Percentiles rank a stretch among this genome's conserved stretches.
Evolutionary conservation across 2,113 vertebrate species (phyloP).

Genomic region (Calonectris borealis): DNA sequence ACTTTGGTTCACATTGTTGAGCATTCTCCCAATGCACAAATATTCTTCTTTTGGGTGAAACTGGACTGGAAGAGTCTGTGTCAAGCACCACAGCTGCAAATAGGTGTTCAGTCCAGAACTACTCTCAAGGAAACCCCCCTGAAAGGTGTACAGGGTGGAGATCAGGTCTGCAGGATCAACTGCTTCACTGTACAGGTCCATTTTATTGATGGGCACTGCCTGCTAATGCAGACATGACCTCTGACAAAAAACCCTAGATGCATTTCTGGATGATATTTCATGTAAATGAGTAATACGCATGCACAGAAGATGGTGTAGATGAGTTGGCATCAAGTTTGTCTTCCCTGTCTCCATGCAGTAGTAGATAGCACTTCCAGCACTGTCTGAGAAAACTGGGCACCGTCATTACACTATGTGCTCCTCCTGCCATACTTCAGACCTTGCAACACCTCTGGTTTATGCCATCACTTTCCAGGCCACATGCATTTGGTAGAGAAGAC

Average conservation of each 20-base stretch:
- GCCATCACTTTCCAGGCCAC: background rate
- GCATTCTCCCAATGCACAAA: background rate
- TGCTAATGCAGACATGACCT: background rate
- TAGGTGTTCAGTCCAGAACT: background rate
- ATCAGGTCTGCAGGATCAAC: background rate
- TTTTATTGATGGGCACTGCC: background rate
- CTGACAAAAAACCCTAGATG: background rate
- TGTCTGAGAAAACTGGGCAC: background rate
- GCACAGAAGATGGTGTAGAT: background rate
- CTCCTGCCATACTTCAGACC: background rate
- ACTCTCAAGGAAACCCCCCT: background rate
- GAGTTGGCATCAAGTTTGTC: background rate
- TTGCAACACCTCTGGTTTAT: background rate
- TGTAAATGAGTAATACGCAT: background rate
- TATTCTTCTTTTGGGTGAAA: background rate
- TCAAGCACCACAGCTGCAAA: background rate
- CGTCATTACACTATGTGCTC: background rate
- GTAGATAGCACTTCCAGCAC: background rate
- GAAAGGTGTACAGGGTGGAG: background rate
- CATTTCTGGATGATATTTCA: background rate
- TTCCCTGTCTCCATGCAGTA: background rate
- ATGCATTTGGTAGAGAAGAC: background rate
- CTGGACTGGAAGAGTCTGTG: background rate
- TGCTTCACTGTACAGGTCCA: background rate
- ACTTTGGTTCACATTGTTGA: background rate